These are phyloP conservation scores for Adelphocoris suturalis DNA, from an alignment of 2,888 invertebrate species.

Conservation along the genomic window DNA sequence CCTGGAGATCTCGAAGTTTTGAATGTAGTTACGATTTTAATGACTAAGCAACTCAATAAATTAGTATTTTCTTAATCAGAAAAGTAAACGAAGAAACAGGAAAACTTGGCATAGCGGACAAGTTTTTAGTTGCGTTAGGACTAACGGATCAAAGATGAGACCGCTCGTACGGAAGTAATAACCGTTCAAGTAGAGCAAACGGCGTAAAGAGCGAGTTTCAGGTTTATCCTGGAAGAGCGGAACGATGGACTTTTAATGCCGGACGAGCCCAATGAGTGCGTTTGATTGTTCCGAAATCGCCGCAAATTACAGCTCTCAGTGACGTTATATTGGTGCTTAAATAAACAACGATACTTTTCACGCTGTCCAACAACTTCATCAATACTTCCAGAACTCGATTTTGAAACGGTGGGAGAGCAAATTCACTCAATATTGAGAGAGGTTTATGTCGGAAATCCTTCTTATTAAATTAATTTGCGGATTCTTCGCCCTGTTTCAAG, in stretches of 20 bases:
- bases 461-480: too few relatives aligned
- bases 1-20: too few relatives aligned
- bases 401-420: background rate
- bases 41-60: too few relatives aligned
- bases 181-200: conserved; percentile 16
- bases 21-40: too few relatives aligned
- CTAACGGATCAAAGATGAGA: conserved; percentile 30
- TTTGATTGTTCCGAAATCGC: conserved; percentile 12
- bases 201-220: conserved; percentile 1
- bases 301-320: background rate
- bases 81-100: background rate
- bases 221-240: background rate
- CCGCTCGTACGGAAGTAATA: conserved; percentile 27
- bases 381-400: background rate
- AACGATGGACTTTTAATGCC: background rate
- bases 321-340: background rate
- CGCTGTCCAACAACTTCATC: background rate
- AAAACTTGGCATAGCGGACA: background rate
- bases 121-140: background rate
- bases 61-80: background rate
- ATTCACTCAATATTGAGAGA: too few relatives aligned
- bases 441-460: too few relatives aligned
- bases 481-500: too few relatives aligned
- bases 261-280: background rate
- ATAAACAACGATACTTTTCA: background rate